These are phyloP conservation scores for Dipodomys ordii DNA, from an alignment of 2,113 vertebrate genomes.

Conservation along the genomic window DNA sequence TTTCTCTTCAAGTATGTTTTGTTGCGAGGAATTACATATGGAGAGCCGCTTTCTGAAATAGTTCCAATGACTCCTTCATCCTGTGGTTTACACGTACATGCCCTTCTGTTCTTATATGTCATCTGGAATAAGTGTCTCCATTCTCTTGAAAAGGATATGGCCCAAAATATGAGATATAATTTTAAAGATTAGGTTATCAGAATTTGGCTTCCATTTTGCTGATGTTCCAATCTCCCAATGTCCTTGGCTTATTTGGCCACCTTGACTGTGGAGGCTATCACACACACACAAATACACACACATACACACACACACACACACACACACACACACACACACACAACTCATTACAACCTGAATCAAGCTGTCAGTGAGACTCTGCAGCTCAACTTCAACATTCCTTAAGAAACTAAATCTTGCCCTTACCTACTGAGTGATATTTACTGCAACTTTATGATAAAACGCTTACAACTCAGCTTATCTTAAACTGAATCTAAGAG, in stretches of 20 bases:
- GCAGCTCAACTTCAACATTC: no score
- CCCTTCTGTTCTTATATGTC: background rate
- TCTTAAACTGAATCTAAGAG: no score
- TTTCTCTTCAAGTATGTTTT: no score
- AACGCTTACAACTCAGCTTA: no score
- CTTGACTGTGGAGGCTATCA: background rate
- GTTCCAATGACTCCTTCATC: background rate
- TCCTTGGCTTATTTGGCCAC: background rate
- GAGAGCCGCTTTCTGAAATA: background rate
- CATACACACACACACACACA: no score
- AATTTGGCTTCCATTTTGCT: background rate
- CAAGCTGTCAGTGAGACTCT: no score
- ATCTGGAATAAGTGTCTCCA: background rate
- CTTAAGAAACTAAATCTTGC: background rate
- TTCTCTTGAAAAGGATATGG: background rate
- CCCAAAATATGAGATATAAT: background rate
- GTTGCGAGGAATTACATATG: background rate
- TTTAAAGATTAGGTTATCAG: background rate
- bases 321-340: no score
- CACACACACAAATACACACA: no score
- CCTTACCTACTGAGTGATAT: no score
- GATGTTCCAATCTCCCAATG: no score
- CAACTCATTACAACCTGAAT: no score
- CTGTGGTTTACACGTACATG: background rate
- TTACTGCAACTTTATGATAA: no score